Base-by-base conservation (phyloP, 2,113 vertebrate genomes). In the Dasyornis broadbenti region DNA sequence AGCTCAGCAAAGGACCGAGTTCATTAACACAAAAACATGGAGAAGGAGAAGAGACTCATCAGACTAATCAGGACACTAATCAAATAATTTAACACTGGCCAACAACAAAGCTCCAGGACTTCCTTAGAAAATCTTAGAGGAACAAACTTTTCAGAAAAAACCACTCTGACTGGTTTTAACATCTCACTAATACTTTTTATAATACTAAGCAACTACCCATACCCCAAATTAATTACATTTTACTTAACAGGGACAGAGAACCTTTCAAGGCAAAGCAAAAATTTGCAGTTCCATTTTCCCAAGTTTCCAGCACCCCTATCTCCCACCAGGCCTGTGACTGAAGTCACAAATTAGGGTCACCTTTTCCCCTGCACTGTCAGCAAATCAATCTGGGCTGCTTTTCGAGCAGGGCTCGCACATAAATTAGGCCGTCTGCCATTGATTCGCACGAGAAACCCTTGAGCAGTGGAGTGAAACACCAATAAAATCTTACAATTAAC, bases 401-500 rank as follows among this genome's bases (percentile, higher is more conserved):
- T 61, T 87, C 88, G 71, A 39, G 45, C 57, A 12, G 78, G 54
- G 37, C 82, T 93, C 79, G 28, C n/a, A 16, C 72, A 75, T 70
- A 81, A 84, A 95, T 96, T 37, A 92, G 52, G 54, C 42, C 45
- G 9, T 1, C 19, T 80, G 72, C 20, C 6, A 94, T 81, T 39
- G 94, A 97, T 86, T 89, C 3, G 4, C 68, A 81, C 4, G n/a
- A 94, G 92, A 70, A 96, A 71, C 82, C 92, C 80, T 66, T 27
- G 17, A 94, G 92, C 92, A 89, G 73, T 1, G 1, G 68, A 90
- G 82, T 66, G 89, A 90, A 89, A 95, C 80, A 89, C 94, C 91
- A 94, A 96, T 95, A 88, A 95, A 91, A 93, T 68, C 92, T 81
- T 56, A 88, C 85, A 86, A 92, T 93, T 93, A 83, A 95, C 86